Evolutionary conservation across 2,888 invertebrate species (phyloP).

Genomic region (Sialis lutaria): DNA sequence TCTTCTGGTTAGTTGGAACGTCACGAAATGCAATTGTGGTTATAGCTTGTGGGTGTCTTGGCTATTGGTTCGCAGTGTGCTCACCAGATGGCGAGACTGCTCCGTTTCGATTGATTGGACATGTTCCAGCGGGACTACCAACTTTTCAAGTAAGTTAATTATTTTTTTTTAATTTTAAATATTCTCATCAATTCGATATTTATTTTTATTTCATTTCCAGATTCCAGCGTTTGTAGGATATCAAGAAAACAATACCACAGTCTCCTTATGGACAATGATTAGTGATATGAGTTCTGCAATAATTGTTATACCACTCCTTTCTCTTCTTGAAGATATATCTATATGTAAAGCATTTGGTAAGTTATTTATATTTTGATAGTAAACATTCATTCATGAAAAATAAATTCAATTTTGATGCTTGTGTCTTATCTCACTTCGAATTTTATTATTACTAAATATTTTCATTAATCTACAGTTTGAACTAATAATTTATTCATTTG

Average conservation of each 20-base stretch:
- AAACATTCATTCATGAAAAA: too few relatives aligned
- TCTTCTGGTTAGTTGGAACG: conserved; percentile 59
- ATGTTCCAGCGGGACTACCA: conserved; percentile 63
- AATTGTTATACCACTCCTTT: conserved; percentile 71
- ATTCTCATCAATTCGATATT: too few relatives aligned
- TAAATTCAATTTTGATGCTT: too few relatives aligned
- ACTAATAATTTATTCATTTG: too few relatives aligned
- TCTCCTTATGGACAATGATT: conserved; percentile 51
- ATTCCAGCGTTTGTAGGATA: conserved; percentile 21
- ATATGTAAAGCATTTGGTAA: conserved; percentile 86
- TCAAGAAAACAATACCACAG: conserved; percentile 27
- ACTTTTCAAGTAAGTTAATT: conserved; percentile 25
- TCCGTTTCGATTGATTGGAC: too few relatives aligned
- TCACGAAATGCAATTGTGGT: conserved; percentile 74
- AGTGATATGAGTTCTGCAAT: conserved; percentile 70
- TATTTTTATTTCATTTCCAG: too few relatives aligned
- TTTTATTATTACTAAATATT: too few relatives aligned
- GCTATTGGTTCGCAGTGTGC: conserved; percentile 33
- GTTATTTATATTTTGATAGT: conserved; percentile 13
- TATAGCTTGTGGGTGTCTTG: conserved; percentile 52
- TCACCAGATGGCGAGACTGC: too few relatives aligned
- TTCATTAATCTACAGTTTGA: too few relatives aligned
- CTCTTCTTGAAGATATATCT: conserved; percentile 78
- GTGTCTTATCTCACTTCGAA: too few relatives aligned
- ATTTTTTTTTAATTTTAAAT: too few relatives aligned